phyloP scores from a whole-genome alignment of 2,888 invertebrate genomes.

The Salticus scenicus region DNA sequence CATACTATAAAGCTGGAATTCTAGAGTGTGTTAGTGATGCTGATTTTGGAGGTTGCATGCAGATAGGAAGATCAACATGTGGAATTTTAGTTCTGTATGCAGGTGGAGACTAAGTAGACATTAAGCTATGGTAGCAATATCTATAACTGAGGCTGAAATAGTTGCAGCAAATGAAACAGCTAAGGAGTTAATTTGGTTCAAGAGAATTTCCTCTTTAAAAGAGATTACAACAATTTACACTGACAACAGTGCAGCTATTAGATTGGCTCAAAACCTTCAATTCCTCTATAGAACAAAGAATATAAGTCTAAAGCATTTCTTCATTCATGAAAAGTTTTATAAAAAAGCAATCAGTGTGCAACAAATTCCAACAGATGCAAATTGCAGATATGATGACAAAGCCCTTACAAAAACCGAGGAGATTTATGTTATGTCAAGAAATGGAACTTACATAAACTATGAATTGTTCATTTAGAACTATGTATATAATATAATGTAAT shows the following conservation, averaged over 20 bases:
- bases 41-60: background rate
- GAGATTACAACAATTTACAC: constrained; percentile 16
- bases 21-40: background rate
- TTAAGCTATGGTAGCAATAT: constrained; percentile 1
- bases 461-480: no score
- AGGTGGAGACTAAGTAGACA: background rate
- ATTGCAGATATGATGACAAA: constrained; percentile 57
- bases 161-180: background rate
- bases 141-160: background rate
- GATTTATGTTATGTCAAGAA: background rate
- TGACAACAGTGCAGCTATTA: constrained; percentile 70
- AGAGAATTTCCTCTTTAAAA: background rate
- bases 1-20: background rate
- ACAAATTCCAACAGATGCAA: constrained; percentile 33
- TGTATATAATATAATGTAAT: no score
- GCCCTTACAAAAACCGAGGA: background rate
- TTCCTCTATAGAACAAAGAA: constrained; percentile 72
- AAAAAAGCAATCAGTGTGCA: constrained; percentile 26
- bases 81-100: background rate
- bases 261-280: constrained; percentile 68
- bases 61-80: background rate
- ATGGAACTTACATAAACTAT: background rate
- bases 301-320: constrained; percentile 71
- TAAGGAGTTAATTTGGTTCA: background rate
- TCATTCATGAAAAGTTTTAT: constrained; percentile 29